Evolutionary conservation across 1,140 invertebrate genomes (phyloP), one percentile per base, ranked within the genome.

Genomic region (Aricia agestis): DNA sequence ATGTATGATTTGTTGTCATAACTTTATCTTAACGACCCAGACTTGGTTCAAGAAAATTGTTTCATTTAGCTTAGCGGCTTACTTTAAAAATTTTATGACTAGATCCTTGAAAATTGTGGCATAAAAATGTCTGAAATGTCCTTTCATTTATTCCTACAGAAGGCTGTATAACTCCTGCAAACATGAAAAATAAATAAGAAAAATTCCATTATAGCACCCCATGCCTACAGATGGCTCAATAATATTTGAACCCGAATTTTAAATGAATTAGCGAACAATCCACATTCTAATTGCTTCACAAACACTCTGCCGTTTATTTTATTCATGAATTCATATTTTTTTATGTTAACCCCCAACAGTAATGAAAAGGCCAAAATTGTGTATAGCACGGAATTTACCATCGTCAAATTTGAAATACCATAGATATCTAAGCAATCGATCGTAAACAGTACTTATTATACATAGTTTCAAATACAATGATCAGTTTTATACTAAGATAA

Each of bases 11-110:
- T 63, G 59, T 63, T 63, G 3, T 25, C 59, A 19, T 18, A 63
- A 63, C 59, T 63, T 63, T 63, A 19, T 63, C 59, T 63, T 63
- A 63, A 63, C 59, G 59, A 63, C 7, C 59, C 59, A 17, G 18
- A 11, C 19, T 63, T 19, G 59, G 18, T 63, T 63, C 17, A 25
- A 11, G 59, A 63, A 63, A 63, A 63, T 63, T 63, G 19, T 63
- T 63, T 63, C 59, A 19, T 19, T 63, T 19, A 63, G 19, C 18
- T 63, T 10, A 63, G 59, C 45, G 45, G 45, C 11, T 52, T 15
- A 52, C 45, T 52, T 15, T 45, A 45, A 52, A 52, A 52, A 1
- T 52, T 52, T 52, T 13, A 52, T 15, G 45, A 52, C 45, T 13
- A 52, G 45, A 52, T 45, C 42, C 45, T 52, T 13, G 10, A 4